These are phyloP conservation scores for Cheirogaleus medius DNA, from an alignment of 2,113 vertebrate species.

Conservation along the genomic window DNA sequence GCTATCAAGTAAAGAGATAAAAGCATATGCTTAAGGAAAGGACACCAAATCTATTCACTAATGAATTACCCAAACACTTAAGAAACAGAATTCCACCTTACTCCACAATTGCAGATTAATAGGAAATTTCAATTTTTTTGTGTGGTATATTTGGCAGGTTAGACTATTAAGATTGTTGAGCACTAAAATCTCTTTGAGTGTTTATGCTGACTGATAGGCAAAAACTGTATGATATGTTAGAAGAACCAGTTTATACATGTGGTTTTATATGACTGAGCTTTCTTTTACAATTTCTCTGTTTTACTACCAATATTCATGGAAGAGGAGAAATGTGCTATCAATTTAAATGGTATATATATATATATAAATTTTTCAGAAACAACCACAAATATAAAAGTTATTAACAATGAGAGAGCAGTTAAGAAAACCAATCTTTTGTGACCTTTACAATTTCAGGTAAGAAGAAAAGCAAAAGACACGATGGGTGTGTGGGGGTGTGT, in stretches of 20 bases:
- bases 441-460: conserved; percentile 36
- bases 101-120: not conserved
- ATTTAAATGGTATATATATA: conserved; percentile 6
- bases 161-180: not conserved
- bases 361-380: conserved; percentile 33
- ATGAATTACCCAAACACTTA: not conserved
- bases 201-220: not conserved
- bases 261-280: not conserved
- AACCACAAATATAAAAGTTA: conserved; percentile 29
- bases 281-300: conserved; percentile 2
- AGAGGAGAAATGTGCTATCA: not conserved
- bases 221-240: not conserved
- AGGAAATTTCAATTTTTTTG: conserved; percentile 10
- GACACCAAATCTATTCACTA: conserved; percentile 2
- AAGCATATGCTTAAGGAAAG: conserved; percentile 9
- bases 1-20: not conserved
- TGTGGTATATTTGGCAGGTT: not conserved
- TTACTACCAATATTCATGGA: conserved; percentile 29
- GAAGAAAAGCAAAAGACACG: conserved; percentile 36
- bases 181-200: not conserved
- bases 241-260: not conserved
- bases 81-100: not conserved
- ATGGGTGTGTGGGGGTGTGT: too few species aligned
- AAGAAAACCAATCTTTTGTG: conserved; percentile 18
- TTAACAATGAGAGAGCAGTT: not conserved